Evolutionary conservation across 64 coral and sea anemone genomes (phyloP), one percentile per base, ranked within the genome.

Genomic region (Hydrozoanthus tunicans): DNA sequence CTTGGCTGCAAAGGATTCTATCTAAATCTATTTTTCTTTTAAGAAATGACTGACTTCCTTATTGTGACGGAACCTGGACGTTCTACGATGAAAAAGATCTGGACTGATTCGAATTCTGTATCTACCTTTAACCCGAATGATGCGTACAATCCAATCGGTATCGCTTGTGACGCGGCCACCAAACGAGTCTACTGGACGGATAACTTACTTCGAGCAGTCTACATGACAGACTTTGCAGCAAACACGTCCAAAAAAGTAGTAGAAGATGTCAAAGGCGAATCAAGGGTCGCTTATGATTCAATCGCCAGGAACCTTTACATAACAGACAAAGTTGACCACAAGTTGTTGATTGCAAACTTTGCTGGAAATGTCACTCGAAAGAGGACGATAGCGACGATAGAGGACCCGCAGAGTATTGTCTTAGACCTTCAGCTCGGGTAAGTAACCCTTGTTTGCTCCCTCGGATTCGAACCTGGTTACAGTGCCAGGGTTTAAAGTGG

Each of bases 121-220:
- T 6, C 8, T 6, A 3, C 55, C 7, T 88, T 88, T 56, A 88
- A 60, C 2, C 84, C 84, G 0, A 5, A 1, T 43, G 54, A 75
- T 12, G 53, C 70, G 6, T 88, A 51, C 56, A 88, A 88, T 59
- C 84, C 84, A 9, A 88, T 88, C 43, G 84, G 84, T 6, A 12
- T 88, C 26, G 70, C 84, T 6, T 88, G 84, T 14, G 84, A 88
- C 74, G 54, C 69, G n/a, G 67, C 13, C 4, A 88, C 73, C 56
- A 73, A 88, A 73, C 54, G 56, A 6, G 56, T 88, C 24, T 88
- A 74, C n/a, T 88, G 84, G 84, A 88, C 84, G 26, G 84, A 88
- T 12, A 15, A 88, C 12, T 9, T 2, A 0, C 43, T 10, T 4
- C 5, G n/a, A 8, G 55, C 54, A n/a, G 69, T 88, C 10, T 88